Evolutionary conservation across 2,888 invertebrate genomes (phyloP).

Genomic region (Lobophora halterata): DNA sequence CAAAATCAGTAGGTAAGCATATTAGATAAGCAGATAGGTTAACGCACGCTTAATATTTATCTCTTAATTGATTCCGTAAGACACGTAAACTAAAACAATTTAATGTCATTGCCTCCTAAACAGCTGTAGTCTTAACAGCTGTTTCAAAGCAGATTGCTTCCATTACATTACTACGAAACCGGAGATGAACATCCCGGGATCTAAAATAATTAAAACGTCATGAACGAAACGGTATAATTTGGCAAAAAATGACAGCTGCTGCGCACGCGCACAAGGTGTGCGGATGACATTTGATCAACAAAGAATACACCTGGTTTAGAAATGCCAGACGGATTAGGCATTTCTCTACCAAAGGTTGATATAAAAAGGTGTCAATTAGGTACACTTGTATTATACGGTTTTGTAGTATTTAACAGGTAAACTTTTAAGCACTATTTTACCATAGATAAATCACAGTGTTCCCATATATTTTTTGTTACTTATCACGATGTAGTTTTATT

Average conservation of each 20-base stretch:
- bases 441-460: too few species aligned
- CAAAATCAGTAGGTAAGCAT: too few species aligned
- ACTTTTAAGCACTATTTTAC: too few species aligned
- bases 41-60: too few species aligned
- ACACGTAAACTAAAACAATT: too few species aligned
- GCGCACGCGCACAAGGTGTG: conserved; percentile 42
- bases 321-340: conserved; percentile 26
- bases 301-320: conserved; percentile 27
- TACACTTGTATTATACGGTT: too few species aligned
- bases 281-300: conserved; percentile 42
- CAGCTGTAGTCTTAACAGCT: conserved; percentile 13
- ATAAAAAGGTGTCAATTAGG: too few species aligned
- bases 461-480: too few species aligned
- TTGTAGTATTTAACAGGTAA: too few species aligned
- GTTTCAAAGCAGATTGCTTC: conserved; percentile 12
- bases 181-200: conserved; percentile 16
- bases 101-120: not conserved
- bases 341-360: conserved; percentile 16
- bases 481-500: too few species aligned
- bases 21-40: too few species aligned
- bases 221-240: conserved; percentile 28
- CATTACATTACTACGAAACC: conserved; percentile 6
- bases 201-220: conserved; percentile 24
- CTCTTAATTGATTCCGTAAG: too few species aligned
- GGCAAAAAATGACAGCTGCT: conserved; percentile 38